phyloP scores from a whole-genome alignment of 2,113 vertebrate genomes.

The Gracilinanus agilis region DNA sequence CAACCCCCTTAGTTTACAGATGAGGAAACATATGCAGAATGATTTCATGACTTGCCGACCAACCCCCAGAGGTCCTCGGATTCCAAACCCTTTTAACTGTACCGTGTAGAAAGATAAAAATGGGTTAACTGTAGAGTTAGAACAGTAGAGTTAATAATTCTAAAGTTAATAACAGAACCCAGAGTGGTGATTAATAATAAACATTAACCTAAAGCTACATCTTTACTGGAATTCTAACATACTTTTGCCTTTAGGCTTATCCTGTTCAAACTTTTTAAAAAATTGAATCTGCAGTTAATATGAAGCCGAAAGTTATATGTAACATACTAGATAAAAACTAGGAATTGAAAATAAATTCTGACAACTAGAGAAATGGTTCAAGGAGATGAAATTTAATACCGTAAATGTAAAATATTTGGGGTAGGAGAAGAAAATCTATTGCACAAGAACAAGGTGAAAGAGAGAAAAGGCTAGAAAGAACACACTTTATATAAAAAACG shows the following conservation, averaged over 20 bases:
- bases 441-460: neutral
- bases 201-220: neutral
- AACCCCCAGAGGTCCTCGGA: neutral
- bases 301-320: neutral
- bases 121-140: neutral
- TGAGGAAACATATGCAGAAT: neutral
- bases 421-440: neutral
- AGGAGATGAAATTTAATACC: neutral
- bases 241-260: neutral
- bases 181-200: neutral
- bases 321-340: neutral
- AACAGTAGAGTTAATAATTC: neutral
- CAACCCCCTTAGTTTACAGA: neutral
- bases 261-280: neutral
- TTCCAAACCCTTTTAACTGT: neutral
- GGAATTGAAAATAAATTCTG: neutral
- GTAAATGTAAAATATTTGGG: neutral
- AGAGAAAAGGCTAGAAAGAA: neutral
- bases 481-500: neutral
- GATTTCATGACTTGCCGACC: neutral
- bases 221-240: neutral
- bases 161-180: neutral
- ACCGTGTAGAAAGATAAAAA: neutral
- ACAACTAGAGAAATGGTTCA: neutral
- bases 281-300: neutral